A percentile compares a stretch with the other conserved stretches of the same genome.
phyloP scores from a whole-genome alignment of 2,797 vertebrate genomes.

The Mormyrops boulengeri region DNA sequence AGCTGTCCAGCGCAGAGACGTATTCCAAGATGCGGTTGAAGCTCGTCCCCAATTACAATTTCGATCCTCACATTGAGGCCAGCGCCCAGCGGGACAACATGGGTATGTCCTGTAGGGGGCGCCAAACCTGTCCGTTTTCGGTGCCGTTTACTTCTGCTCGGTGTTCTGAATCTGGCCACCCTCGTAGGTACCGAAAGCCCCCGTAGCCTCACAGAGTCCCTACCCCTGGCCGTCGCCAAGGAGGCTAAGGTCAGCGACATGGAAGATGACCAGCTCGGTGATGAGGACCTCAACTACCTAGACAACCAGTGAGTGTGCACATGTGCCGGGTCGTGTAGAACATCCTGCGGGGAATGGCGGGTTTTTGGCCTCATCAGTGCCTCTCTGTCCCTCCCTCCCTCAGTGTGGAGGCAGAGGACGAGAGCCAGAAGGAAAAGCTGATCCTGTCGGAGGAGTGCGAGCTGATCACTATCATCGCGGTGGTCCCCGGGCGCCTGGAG shows the following conservation, averaged over 20 bases:
- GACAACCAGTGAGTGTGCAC: constrained; percentile 73
- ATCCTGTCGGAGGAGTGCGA: constrained; percentile 92
- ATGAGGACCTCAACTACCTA: constrained; percentile 78
- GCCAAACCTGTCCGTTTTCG: background rate
- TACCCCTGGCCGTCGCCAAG: constrained; percentile 84
- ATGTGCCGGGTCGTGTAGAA: background rate
- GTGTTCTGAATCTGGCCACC: background rate
- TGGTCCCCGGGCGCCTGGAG: constrained; percentile 82
- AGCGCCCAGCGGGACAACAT: constrained; percentile 90
- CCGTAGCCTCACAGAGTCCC: constrained; percentile 65
- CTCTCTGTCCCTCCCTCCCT: background rate
- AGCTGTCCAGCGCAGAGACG: constrained; percentile 82
- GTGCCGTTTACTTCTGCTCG: background rate
- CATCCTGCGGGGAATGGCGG: background rate
- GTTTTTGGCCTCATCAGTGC: fast-evolving
- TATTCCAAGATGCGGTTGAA: constrained; percentile 95
- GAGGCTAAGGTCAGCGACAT: constrained; percentile 91
- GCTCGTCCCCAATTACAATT: constrained; percentile 84
- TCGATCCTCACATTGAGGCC: constrained; percentile 79
- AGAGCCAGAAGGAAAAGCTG: constrained; percentile 85
- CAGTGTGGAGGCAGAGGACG: constrained; percentile 76
- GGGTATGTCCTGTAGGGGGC: constrained; percentile 54
- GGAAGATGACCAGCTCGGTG: constrained; percentile 84
- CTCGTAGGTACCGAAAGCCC: constrained; percentile 70
- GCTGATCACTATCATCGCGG: constrained; percentile 86